These are phyloP conservation scores for Phycodurus eques DNA, from an alignment of 2,113 vertebrate species.

Conservation along the genomic window DNA sequence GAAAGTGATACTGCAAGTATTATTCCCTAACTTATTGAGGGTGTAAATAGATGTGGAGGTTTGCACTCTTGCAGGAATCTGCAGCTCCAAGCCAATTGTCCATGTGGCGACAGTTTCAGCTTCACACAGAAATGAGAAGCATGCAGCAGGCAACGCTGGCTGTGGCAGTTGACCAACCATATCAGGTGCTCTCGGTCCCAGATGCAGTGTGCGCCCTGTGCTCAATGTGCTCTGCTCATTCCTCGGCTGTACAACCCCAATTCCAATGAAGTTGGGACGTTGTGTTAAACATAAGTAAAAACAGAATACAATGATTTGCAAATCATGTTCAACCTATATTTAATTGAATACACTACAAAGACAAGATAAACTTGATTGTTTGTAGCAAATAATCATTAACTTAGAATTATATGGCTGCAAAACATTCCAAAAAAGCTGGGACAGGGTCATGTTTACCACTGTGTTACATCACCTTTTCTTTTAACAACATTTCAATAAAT, in stretches of 20 bases:
- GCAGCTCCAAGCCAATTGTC: constrained; percentile 76
- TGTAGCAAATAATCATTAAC: too few species aligned
- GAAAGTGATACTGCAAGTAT: constrained; percentile 38
- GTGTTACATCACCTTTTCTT: too few species aligned
- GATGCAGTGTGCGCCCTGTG: constrained; percentile 13
- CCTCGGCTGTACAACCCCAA: background rate
- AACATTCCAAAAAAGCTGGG: too few species aligned
- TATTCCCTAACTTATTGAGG: constrained; percentile 37
- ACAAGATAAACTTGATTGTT: too few species aligned
- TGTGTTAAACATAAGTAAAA: too few species aligned
- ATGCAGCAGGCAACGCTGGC: constrained; percentile 59
- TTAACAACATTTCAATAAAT: too few species aligned
- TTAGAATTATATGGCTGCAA: too few species aligned
- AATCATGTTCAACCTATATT: too few species aligned
- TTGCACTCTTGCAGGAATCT: constrained; percentile 40
- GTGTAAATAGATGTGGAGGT: constrained; percentile 44
- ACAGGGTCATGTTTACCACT: too few species aligned
- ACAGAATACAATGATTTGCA: too few species aligned
- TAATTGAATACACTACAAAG: too few species aligned
- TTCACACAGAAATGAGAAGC: constrained; percentile 72
- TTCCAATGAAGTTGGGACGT: too few species aligned
- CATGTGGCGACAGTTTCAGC: constrained; percentile 74
- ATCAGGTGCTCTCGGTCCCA: constrained; percentile 51
- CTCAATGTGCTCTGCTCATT: constrained; percentile 39
- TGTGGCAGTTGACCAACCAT: constrained; percentile 56